Evolutionary conservation across 37 sponge, comb jelly and placozoan genomes (phyloP).

Genomic region (Halisarca cf. caerulea): DNA sequence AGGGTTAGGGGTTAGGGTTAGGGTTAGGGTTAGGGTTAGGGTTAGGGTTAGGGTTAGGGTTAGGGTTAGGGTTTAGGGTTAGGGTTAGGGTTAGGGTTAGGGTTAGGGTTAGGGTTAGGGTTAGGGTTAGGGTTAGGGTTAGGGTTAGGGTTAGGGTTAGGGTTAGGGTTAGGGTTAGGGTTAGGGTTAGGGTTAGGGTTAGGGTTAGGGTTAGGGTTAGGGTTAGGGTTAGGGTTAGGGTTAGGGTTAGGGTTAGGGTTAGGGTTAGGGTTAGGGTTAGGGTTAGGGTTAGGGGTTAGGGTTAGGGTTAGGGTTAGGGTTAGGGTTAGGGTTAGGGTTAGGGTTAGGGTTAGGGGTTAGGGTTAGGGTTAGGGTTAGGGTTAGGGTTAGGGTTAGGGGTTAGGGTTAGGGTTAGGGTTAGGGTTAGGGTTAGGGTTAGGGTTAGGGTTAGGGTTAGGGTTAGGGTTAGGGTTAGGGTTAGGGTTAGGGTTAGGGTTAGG

Average conservation of each 20-base stretch:
- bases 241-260: constrained; percentile 23
- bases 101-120: constrained; percentile 37
- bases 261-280: constrained; percentile 24
- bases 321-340: constrained; percentile 13
- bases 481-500: constrained; percentile 37
- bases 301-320: constrained; percentile 19
- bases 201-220: constrained; percentile 33
- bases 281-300: no score
- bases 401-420: no score
- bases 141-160: constrained; percentile 37
- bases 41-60: constrained; percentile 8
- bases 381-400: no score
- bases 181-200: constrained; percentile 35
- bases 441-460: constrained; percentile 37
- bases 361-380: no score
- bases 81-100: constrained; percentile 37
- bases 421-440: constrained; percentile 37
- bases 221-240: background rate
- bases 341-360: constrained; percentile 37
- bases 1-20: no score
- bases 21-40: background rate
- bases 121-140: constrained; percentile 37
- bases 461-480: constrained; percentile 37
- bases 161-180: constrained; percentile 37
- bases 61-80: constrained; percentile 37